Evolutionary conservation across 2,113 vertebrate species (phyloP).

Genomic region (Amblyornis subalaris): DNA sequence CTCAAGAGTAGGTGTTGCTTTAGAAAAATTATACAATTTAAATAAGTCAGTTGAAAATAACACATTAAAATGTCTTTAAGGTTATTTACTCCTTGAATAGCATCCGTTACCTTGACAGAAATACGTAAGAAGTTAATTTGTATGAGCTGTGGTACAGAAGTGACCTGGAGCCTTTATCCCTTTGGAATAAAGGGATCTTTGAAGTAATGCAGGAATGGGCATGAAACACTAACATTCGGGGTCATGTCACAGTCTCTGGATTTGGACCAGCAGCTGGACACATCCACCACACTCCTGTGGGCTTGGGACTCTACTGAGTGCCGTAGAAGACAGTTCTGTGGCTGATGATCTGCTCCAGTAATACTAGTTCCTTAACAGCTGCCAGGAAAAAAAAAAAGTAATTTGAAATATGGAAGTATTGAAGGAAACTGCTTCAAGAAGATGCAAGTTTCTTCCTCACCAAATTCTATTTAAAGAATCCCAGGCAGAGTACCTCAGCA

Average conservation of each 20-base stretch:
- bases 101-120: neutral
- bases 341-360: neutral
- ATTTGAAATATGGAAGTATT: neutral
- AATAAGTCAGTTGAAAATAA: constrained; percentile 25
- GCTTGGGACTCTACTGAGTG: neutral
- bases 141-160: neutral
- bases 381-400: neutral
- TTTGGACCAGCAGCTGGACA: neutral
- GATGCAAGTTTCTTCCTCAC: neutral
- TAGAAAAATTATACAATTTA: constrained; percentile 45
- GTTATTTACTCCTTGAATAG: constrained; percentile 12
- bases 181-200: neutral
- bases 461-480: neutral
- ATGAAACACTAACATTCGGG: neutral
- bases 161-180: too few species aligned
- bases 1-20: constrained; percentile 19
- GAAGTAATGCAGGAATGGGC: neutral
- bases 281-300: neutral
- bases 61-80: neutral
- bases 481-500: neutral
- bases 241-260: neutral
- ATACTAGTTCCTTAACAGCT: neutral
- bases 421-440: neutral
- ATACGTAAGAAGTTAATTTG: neutral
- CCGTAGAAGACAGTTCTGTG: neutral